Percentiles rank a stretch among this genome's conserved stretches.
phyloP scores from a whole-genome alignment of 2,888 invertebrate genomes.

The Dione juno region DNA sequence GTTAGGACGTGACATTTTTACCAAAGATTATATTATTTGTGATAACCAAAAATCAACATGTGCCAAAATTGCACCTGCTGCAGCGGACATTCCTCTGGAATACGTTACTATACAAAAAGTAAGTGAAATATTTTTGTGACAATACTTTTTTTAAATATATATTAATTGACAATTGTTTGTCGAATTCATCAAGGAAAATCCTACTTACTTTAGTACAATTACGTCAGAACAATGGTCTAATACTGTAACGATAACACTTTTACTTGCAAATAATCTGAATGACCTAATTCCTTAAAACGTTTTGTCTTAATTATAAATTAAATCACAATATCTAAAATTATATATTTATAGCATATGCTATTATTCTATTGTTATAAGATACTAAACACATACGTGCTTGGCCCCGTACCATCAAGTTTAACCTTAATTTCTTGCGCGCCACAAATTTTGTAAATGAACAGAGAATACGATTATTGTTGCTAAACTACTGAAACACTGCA shows the following conservation, averaged over 20 bases:
- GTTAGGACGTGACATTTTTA: constrained; percentile 46
- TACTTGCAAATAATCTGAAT: constrained; percentile 32
- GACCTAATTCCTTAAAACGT: constrained; percentile 44
- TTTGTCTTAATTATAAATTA: not conserved
- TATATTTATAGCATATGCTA: not conserved
- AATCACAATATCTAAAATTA: not conserved
- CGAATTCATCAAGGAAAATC: constrained; percentile 10
- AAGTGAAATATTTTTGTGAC: constrained; percentile 49
- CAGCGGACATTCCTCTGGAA: constrained; percentile 63
- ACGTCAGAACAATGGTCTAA: constrained; percentile 30
- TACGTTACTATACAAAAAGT: constrained; percentile 59
- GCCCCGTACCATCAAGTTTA: constrained; percentile 30
- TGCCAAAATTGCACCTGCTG: constrained; percentile 61
- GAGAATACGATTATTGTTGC: constrained; percentile 38
- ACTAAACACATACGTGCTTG: constrained; percentile 1
- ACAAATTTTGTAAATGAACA: constrained; percentile 34
- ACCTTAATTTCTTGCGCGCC: constrained; percentile 36
- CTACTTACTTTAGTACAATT: constrained; percentile 10
- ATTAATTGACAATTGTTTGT: not conserved
- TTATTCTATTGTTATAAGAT: constrained; percentile 22
- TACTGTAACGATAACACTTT: constrained; percentile 36
- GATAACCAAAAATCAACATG: constrained; percentile 65
- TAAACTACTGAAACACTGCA: constrained; percentile 32
- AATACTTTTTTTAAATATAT: not conserved
- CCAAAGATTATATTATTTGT: constrained; percentile 68